phyloP scores from a whole-genome alignment of 2,888 invertebrate species.

The Baronia brevicornis region DNA sequence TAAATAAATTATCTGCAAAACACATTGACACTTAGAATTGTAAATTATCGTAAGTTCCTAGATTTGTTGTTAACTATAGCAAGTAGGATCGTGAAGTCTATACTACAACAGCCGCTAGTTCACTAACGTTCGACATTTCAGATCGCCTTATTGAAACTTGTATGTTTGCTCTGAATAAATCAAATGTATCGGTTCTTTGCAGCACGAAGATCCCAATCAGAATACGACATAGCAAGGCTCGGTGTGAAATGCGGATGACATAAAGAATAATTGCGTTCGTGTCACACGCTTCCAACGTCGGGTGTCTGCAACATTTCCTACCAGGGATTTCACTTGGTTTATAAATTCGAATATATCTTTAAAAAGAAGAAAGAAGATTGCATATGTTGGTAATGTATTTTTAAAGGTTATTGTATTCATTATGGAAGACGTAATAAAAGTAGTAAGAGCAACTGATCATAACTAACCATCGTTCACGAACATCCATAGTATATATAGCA shows the following conservation, averaged over 20 bases:
- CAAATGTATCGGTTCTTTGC: constrained; percentile 19
- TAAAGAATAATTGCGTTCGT: constrained; percentile 48
- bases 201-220: constrained; percentile 22
- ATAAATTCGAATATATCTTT: too few relatives aligned
- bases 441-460: too few relatives aligned
- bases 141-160: constrained; percentile 20
- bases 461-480: too few relatives aligned
- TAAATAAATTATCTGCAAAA: too few relatives aligned
- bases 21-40: too few relatives aligned
- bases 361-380: too few relatives aligned
- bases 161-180: constrained; percentile 24
- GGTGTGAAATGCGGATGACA: constrained; percentile 39
- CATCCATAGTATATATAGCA: too few relatives aligned
- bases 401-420: too few relatives aligned
- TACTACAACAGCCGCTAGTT: constrained; percentile 12
- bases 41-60: too few relatives aligned
- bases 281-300: constrained; percentile 29
- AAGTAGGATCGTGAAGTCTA: not conserved
- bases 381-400: too few relatives aligned
- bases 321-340: too few relatives aligned
- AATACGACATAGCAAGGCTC: constrained; percentile 2
- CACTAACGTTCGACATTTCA: constrained; percentile 20
- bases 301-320: constrained; percentile 20
- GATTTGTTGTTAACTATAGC: constrained; percentile 33
- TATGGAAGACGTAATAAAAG: too few relatives aligned